Base-by-base conservation (phyloP, 2,797 vertebrate genomes). In the Rhinella marina region DNA sequence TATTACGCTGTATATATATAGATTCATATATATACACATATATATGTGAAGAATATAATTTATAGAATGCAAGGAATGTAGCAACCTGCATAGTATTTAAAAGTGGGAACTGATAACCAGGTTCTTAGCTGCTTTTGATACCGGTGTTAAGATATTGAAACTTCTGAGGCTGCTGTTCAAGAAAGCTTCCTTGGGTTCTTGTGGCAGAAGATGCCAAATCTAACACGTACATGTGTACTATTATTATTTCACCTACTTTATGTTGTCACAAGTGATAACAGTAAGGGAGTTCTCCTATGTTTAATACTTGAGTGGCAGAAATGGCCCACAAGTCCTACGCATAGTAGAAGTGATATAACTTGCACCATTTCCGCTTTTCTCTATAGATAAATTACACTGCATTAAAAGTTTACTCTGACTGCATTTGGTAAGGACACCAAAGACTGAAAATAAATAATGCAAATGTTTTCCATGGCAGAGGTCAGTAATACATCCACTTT, bases 41-140 rank as follows among this genome's bases (percentile, higher is more conserved):
- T 84, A 73, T 79, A 62, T 88, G 64, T 80, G 77, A 82, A 93
- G 93, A 94, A 92, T 91, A 91, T 94, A 92, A 94, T 94, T 93
- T 95, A 94, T 95, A 94, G 93, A 94, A 95, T 94, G 94, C 92
- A 95, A 95, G 95, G 94, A 96, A 95, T 95, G 95, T 95, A 96
- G 95, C 95, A 95, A 95, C 94, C 93, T 94, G 93, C 94, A 93
- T 95, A 91, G 94, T 95, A 93, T 94, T 93, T 91, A 93, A 77
- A 79, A 93, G 93, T 91, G 92, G 92, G 92, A 94, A 81, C 70
- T 92, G 94, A 93, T 94, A 94, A 93, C 93, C 32, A 94, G 92
- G 90, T 95, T 94, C 91, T 92, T 94, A 93, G 80, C 61, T 61
- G 72, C 73, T 86, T 80, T 59, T 89, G 84, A 89, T 89, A 73